These are phyloP conservation scores for Chydorus sphaericus DNA, from an alignment of 2,888 invertebrate species.

Conservation along the genomic window DNA sequence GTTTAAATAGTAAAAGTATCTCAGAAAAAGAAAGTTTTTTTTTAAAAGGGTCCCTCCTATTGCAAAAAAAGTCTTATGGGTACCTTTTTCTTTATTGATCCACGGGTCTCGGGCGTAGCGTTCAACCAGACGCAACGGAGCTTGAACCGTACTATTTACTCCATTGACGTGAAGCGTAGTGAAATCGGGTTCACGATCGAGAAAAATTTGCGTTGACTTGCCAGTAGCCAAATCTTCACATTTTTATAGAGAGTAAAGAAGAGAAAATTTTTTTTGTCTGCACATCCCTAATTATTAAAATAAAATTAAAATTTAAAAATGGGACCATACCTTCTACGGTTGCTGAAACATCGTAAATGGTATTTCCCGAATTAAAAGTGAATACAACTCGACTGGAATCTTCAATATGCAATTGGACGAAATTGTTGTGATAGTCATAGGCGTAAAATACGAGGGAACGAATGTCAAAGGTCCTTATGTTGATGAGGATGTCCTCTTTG, in stretches of 20 bases:
- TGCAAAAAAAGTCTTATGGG: slow-evolving; percentile 19
- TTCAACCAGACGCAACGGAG: slow-evolving; percentile 51
- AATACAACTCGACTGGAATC: slow-evolving; percentile 66
- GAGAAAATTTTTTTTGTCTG: too few relatives aligned
- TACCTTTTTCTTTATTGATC: slow-evolving; percentile 65
- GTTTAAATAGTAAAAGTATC: not conserved
- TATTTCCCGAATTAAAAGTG: slow-evolving; percentile 50
- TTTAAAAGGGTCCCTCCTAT: slow-evolving; percentile 17
- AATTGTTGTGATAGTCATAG: slow-evolving; percentile 84
- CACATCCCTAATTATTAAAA: not conserved
- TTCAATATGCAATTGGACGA: slow-evolving; percentile 72
- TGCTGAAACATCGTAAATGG: slow-evolving; percentile 19
- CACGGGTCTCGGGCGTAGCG: slow-evolving; percentile 75
- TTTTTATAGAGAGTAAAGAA: too few relatives aligned
- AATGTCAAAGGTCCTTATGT: slow-evolving; percentile 70
- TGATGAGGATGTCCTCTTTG: slow-evolving; percentile 65
- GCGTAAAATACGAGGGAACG: slow-evolving; percentile 73
- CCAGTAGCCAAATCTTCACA: slow-evolving; percentile 60
- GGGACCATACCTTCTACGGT: slow-evolving; percentile 24
- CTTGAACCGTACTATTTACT: slow-evolving; percentile 49
- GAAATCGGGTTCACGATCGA: slow-evolving; percentile 51
- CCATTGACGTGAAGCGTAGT: slow-evolving; percentile 72
- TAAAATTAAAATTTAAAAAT: not conserved
- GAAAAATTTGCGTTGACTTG: slow-evolving; percentile 75
- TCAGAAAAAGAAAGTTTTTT: not conserved